Evolutionary conservation across 2,888 invertebrate genomes (phyloP).

Genomic region (Serripes groenlandicus): DNA sequence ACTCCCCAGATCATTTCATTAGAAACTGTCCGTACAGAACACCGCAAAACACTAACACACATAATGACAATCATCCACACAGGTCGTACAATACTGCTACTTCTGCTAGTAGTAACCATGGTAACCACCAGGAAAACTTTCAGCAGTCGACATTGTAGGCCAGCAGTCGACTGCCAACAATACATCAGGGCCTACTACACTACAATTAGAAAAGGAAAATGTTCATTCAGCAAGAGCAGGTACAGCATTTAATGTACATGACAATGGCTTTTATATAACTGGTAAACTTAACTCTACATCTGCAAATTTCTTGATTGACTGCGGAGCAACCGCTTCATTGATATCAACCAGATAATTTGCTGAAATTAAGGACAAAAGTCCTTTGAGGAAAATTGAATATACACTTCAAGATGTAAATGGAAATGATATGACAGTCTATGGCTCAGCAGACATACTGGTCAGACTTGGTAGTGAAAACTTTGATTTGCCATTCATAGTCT

Average conservation of each 20-base stretch:
- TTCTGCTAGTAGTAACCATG: too few relatives aligned
- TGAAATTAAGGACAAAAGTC: neutral
- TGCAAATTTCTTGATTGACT: slow-evolving; percentile 12
- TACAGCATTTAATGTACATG: slow-evolving; percentile 7
- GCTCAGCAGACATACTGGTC: neutral
- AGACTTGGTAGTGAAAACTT: neutral
- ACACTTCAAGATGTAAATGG: slow-evolving; percentile 13
- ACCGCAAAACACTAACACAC: neutral
- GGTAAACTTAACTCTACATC: neutral
- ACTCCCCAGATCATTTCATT: slow-evolving; percentile 28
- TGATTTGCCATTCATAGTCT: slow-evolving; percentile 17
- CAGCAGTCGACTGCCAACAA: slow-evolving; percentile 20
- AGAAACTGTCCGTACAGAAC: slow-evolving; percentile 28
- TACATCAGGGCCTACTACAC: slow-evolving; percentile 5
- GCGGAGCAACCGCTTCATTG: slow-evolving; percentile 20
- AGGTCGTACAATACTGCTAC: too few relatives aligned
- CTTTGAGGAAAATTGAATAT: neutral
- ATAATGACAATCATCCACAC: too few relatives aligned
- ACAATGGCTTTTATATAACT: slow-evolving; percentile 27
- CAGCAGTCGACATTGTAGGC: slow-evolving; percentile 31
- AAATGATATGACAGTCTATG: neutral
- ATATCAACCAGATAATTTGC: slow-evolving; percentile 16
- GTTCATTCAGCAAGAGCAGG: slow-evolving; percentile 26
- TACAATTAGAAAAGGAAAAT: neutral
- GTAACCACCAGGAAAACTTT: slow-evolving; percentile 33